A percentile compares a stretch with the other conserved stretches of the same genome.
These are phyloP conservation scores for Lochmaea capreae DNA, from an alignment of 2,888 invertebrate species.

Conservation along the genomic window DNA sequence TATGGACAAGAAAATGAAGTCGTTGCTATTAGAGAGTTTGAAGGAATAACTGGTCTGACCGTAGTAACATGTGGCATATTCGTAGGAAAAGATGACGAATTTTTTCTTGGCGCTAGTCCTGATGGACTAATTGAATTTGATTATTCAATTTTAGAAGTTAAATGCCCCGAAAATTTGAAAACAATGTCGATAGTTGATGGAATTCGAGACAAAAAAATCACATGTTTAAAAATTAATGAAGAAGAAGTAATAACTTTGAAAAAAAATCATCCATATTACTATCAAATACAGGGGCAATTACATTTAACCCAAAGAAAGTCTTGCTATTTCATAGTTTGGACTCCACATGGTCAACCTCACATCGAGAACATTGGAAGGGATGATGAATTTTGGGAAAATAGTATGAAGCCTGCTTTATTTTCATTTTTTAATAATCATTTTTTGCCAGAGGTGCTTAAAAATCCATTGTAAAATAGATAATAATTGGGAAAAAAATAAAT, in stretches of 20 bases:
- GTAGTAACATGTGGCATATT: conserved; percentile 2
- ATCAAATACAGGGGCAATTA: conserved; percentile 6
- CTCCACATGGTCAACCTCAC: conserved; percentile 1
- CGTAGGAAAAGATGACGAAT: no score
- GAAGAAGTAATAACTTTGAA: background rate
- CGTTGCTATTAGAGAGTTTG: background rate
- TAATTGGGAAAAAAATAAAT: no score
- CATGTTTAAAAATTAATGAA: background rate
- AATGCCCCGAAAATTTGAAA: conserved; percentile 8
- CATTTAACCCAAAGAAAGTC: conserved; percentile 8
- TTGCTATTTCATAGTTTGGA: conserved; percentile 13
- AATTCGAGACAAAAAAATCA: background rate
- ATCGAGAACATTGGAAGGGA: background rate
- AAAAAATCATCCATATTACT: conserved; percentile 9
- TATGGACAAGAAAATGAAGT: background rate
- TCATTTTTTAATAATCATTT: background rate
- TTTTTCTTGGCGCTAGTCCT: background rate
- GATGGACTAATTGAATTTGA: conserved; percentile 5
- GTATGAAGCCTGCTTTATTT: no score
- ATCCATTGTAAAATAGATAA: conserved; percentile 1
- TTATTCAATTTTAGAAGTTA: conserved; percentile 9
- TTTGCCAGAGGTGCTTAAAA: background rate
- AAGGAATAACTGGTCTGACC: no score
- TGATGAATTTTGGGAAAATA: background rate
- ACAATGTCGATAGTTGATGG: background rate